A percentile compares a stretch with the other conserved stretches of the same genome.
Evolutionary conservation across 2,888 invertebrate species (phyloP).

Genomic region (Timema cristinae): DNA sequence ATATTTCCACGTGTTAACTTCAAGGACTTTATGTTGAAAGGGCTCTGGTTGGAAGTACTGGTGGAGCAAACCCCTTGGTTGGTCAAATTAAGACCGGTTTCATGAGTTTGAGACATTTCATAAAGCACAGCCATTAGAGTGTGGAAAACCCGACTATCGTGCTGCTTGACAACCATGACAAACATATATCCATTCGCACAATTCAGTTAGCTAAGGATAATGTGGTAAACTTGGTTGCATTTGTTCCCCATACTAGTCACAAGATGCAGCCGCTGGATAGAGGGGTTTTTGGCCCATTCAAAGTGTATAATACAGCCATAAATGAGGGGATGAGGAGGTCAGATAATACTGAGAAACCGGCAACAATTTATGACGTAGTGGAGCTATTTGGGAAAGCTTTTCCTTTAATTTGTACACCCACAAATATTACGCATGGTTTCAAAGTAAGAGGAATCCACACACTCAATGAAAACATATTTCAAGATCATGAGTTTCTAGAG

Average conservation of each 20-base stretch:
- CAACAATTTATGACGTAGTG: constrained; percentile 37
- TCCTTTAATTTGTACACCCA: constrained; percentile 28
- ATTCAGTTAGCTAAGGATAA: constrained; percentile 39
- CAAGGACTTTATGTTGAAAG: constrained; percentile 39
- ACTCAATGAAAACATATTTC: constrained; percentile 33
- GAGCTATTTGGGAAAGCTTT: constrained; percentile 22
- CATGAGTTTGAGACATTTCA: constrained; percentile 36
- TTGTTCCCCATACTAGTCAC: constrained; percentile 41
- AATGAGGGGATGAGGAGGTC: constrained; percentile 37
- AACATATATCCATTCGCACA: constrained; percentile 32
- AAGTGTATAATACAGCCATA: constrained; percentile 36
- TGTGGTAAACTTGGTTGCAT: constrained; percentile 39
- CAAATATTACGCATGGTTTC: constrained; percentile 32
- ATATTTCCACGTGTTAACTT: constrained; percentile 36
- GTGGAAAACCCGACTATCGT: constrained; percentile 32
- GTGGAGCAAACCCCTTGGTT: constrained; percentile 36
- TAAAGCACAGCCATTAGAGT: constrained; percentile 30
- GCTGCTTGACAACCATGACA: constrained; percentile 36
- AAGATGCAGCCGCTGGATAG: constrained; percentile 40
- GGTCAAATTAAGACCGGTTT: constrained; percentile 36
- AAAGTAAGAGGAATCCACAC: constrained; percentile 32
- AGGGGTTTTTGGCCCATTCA: constrained; percentile 39
- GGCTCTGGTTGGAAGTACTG: constrained; percentile 40
- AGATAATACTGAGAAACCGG: constrained; percentile 34
- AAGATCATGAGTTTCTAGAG: constrained; percentile 24